Conservation (phyloP, 2,797 vertebrate genomes). For the Ctenopoma kingsleyae region DNA sequence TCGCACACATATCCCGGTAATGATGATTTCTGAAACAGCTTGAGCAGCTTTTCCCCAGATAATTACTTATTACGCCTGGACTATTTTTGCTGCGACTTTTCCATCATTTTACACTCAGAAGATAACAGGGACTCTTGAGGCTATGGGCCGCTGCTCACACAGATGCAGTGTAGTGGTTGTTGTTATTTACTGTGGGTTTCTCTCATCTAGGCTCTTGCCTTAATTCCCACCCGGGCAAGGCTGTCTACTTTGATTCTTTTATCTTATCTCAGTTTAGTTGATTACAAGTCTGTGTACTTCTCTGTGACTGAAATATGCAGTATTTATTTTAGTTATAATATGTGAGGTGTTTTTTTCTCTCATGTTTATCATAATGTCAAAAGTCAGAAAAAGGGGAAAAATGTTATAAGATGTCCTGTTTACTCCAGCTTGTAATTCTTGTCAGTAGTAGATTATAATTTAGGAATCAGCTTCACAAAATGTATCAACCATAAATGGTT, state of each 20-base stretch:
- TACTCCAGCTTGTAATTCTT: background rate
- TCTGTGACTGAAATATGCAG: background rate
- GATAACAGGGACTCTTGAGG: conserved; percentile 61
- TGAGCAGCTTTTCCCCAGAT: conserved; percentile 65
- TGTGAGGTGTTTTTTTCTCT: background rate
- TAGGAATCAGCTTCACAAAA: too few species aligned
- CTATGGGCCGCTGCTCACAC: conserved; percentile 37
- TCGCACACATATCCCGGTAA: conserved; percentile 44
- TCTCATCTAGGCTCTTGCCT: conserved; percentile 47
- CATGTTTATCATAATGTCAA: background rate
- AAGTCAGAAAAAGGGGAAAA: background rate
- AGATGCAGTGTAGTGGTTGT: conserved; percentile 37
- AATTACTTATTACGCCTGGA: conserved; percentile 65
- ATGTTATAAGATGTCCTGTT: background rate
- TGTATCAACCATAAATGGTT: too few species aligned
- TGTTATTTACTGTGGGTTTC: conserved; percentile 47
- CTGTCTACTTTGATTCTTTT: conserved; percentile 40
- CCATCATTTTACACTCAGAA: conserved; percentile 58
- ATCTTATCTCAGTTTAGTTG: conserved; percentile 29
- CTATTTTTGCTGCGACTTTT: conserved; percentile 66
- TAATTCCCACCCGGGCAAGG: conserved; percentile 41
- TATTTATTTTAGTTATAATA: background rate
- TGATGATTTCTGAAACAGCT: conserved; percentile 64
- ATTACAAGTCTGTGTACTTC: background rate
- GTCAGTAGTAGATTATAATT: background rate